Conservation (phyloP, 1,140 invertebrate species). For the Calosoma granatense region DNA sequence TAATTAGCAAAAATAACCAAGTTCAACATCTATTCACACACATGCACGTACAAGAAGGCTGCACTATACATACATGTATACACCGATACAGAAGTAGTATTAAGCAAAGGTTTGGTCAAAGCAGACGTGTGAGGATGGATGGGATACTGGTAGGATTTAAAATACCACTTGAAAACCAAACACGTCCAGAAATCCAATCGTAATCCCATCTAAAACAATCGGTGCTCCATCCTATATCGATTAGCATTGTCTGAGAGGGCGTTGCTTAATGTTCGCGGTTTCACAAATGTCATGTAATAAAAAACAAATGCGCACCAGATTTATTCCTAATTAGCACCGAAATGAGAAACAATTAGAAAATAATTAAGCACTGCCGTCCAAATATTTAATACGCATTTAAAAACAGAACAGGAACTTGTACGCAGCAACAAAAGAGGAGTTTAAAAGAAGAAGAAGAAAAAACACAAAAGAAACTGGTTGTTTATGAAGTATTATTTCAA, state of each 20-base stretch:
- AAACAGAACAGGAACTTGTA: no score
- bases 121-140: no score
- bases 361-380: not conserved
- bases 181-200: not conserved
- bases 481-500: no score
- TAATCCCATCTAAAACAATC: conserved; percentile 8
- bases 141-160: not conserved
- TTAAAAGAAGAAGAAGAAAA: no score
- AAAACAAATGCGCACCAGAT: not conserved
- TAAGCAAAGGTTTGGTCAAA: no score
- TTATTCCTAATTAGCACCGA: conserved; percentile 7
- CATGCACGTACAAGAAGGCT: no score
- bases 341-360: not conserved
- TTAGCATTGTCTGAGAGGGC: conserved; percentile 1
- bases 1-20: no score
- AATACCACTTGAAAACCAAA: not conserved
- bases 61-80: no score
- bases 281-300: not conserved
- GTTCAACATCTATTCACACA: no score
- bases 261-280: not conserved
- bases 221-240: conserved; percentile 4
- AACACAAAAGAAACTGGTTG: no score
- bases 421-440: no score
- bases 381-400: not conserved
- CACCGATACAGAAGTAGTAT: no score